These are phyloP conservation scores for Cebidichthys violaceus DNA, from an alignment of 2,113 vertebrate genomes.

Conservation along the genomic window DNA sequence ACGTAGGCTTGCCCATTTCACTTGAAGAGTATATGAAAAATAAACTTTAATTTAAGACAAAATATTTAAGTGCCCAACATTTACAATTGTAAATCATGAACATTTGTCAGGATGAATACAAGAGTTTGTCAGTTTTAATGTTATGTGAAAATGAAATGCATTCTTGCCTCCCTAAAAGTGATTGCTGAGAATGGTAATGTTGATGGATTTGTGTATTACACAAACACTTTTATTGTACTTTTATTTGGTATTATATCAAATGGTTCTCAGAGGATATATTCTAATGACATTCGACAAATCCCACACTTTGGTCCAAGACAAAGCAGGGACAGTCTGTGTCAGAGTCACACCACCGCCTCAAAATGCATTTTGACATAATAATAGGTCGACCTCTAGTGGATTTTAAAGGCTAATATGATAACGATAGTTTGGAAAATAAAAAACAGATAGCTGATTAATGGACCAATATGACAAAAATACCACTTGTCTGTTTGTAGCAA, in stretches of 20 bases:
- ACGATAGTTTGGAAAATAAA: too few relatives aligned
- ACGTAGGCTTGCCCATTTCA: background rate
- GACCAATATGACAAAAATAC: too few relatives aligned
- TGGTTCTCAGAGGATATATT: background rate
- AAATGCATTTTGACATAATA: too few relatives aligned
- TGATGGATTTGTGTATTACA: too few relatives aligned
- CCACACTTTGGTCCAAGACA: background rate
- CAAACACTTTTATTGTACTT: too few relatives aligned
- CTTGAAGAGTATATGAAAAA: background rate
- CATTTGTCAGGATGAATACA: background rate
- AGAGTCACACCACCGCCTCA: too few relatives aligned
- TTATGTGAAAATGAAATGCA: background rate
- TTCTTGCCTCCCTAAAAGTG: too few relatives aligned
- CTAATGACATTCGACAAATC: background rate
- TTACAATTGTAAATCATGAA: background rate
- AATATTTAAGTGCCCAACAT: background rate
- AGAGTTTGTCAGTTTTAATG: background rate
- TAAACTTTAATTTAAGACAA: background rate
- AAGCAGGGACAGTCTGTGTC: background rate
- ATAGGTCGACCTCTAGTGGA: too few relatives aligned
- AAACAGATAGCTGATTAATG: too few relatives aligned
- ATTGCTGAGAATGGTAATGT: too few relatives aligned
- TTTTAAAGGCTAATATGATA: too few relatives aligned
- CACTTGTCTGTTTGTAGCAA: too few relatives aligned
- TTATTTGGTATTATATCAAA: background rate